Base-by-base conservation (phyloP, 2,888 invertebrate genomes). In the Callosobruchus maculatus region DNA sequence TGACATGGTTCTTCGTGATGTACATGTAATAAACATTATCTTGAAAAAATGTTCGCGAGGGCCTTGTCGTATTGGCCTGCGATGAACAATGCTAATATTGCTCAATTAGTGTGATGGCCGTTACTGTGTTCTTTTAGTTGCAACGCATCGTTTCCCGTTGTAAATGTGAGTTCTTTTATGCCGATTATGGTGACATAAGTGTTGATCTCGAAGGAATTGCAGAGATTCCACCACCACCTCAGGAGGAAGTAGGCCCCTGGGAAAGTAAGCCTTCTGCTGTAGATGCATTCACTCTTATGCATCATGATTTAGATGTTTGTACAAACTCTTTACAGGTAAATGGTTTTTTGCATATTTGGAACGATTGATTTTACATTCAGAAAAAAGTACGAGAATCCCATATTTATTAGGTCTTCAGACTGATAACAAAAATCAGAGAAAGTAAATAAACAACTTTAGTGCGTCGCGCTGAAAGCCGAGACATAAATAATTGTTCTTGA, bases 81-180 rank as follows among this genome's bases (percentile, higher is more conserved):
- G n/a, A n/a, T n/a, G n/a, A n/a, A n/a, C n/a, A n/a, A n/a, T n/a
- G n/a, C n/a, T n/a, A n/a, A n/a, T n/a, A n/a, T n/a, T n/a, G n/a
- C n/a, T n/a, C n/a, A n/a, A n/a, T n/a, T n/a, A n/a, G n/a, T n/a
- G n/a, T n/a, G n/a, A n/a, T n/a, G n/a, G n/a, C n/a, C n/a, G n/a
- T n/a, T n/a, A n/a, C n/a, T n/a, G n/a, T n/a, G n/a, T n/a, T n/a
- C 70, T 74, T 85, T 84, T 76, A 99, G 90, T 88, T 99, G 21
- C 99, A 99, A 89, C 90, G 99, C 74, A 99, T 99, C 80, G 98
- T 99, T 20, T 98, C 98, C 0, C 91, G 98, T 0, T 99, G 99
- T 88, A 96, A 96, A 84, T 99, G 99, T 88, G 98, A 99, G 89
- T 97, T 99, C 88, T 98, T 97, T 89, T 99, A 97, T 86, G 97